A percentile compares a stretch with the other conserved stretches of the same genome.
Conservation (phyloP, 2,888 invertebrate species). For the Heliconius hortense region DNA sequence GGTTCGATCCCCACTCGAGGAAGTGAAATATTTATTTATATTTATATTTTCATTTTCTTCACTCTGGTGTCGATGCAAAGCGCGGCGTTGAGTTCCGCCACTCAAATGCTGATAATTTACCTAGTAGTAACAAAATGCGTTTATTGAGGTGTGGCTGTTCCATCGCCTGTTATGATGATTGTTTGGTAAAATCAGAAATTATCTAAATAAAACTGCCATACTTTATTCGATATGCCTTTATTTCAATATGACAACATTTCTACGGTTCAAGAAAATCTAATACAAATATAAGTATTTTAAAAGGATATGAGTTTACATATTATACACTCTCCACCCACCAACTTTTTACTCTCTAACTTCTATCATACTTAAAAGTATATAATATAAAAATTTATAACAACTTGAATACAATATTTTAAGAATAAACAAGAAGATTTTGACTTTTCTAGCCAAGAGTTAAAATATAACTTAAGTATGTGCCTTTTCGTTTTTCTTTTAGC, state of each 20-base stretch:
- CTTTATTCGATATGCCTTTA: slow-evolving; percentile 12
- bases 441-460: background rate
- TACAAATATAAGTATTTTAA: background rate
- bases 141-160: no score
- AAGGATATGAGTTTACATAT: background rate
- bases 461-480: background rate
- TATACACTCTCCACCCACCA: background rate
- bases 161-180: no score
- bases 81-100: no score
- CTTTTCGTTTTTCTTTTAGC: background rate
- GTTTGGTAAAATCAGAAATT: background rate
- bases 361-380: background rate
- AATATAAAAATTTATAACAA: background rate
- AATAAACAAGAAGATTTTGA: background rate
- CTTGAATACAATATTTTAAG: background rate
- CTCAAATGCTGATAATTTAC: no score
- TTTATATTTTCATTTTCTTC: no score
- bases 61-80: no score
- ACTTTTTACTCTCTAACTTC: background rate
- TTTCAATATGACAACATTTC: slow-evolving; percentile 2
- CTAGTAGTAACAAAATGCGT: no score
- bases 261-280: background rate
- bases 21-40: no score
- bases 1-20: no score
- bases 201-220: background rate